These are phyloP conservation scores for Disparrhopalites patrizii DNA, from an alignment of 2,888 invertebrate species.

Conservation along the genomic window DNA sequence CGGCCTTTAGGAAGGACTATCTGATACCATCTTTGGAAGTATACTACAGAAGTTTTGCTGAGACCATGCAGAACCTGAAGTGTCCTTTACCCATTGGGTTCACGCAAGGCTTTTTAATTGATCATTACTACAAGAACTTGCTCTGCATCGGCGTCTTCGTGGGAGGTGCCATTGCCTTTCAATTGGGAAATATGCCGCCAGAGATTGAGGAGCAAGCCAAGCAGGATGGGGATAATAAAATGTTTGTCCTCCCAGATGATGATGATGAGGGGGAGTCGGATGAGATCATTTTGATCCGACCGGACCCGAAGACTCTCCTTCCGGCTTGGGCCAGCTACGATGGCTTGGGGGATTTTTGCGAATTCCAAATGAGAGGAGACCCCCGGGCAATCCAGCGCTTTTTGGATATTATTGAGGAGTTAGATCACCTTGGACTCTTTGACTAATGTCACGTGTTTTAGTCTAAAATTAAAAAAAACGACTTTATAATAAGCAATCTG, in stretches of 20 bases:
- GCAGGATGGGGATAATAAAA: neutral
- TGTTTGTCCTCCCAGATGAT: too few relatives aligned
- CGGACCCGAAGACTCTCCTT: neutral
- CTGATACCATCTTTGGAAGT: constrained; percentile 27
- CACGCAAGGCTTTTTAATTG: constrained; percentile 31
- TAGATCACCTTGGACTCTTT: constrained; percentile 4
- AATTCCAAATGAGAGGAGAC: neutral
- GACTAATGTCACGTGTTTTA: neutral
- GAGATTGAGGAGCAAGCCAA: neutral
- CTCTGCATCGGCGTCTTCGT: constrained; percentile 28
- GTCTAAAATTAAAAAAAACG: too few relatives aligned
- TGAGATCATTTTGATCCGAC: neutral
- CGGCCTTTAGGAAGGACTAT: constrained; percentile 34
- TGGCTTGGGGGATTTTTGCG: neutral
- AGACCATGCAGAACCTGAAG: constrained; percentile 28
- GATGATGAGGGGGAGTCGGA: neutral
- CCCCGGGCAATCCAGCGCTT: neutral
- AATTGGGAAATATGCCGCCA: constrained; percentile 22
- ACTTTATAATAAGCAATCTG: too few relatives aligned
- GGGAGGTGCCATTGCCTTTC: constrained; percentile 40
- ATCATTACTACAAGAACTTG: constrained; percentile 27
- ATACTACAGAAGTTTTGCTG: constrained; percentile 35
- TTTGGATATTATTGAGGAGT: constrained; percentile 10
- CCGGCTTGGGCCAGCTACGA: neutral
- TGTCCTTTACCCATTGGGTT: constrained; percentile 34